Evolutionary conservation across 1,140 invertebrate genomes (phyloP), one percentile per base, ranked within the genome.

Genomic region (Charaxes varanes): DNA sequence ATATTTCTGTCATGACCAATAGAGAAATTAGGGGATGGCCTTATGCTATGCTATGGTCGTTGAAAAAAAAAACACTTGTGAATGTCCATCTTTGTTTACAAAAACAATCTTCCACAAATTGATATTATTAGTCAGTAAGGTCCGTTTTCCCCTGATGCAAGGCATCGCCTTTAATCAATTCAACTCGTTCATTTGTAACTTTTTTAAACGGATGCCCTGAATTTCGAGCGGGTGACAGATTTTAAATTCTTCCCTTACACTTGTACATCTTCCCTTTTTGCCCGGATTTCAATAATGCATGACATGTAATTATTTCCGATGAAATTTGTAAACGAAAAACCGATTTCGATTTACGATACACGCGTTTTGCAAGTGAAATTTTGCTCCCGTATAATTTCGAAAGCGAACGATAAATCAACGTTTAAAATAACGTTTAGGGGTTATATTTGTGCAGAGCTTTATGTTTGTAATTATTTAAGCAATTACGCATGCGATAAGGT

Each of bases 201-300:
- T 73, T 71, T 76, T 77, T 62, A 53, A 53, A 31, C 48, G 50
- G 59, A 73, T 74, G 60, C 66, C 61, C 44, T 58, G 74, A 74
- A 77, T 83, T 69, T 71, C 62, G 62, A 65, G 53, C 50, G 53
- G 68, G 72, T 83, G 79, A 83, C 72, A 83, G 68, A 83, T 80
- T 80, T 79, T 72, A 73, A 83, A 80, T 80, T 83, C 70, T 76
- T 79, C 62, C 51, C 66, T 79, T 83, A 80, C 76, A 83, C 76
- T 83, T 83, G 73, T 62, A 50, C 43, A 26, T 41, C 24, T 61
- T 52, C 34, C 44, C 26, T 78, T 82, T 71, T 80, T 74, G 35
- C 27, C 11, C 26, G 17, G 46, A 43, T 62, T 65, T 79, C 59
- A 74, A 82, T 82, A 82, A 82, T 79, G 60, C 73, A 79, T 81